Percentiles rank a stretch among this genome's conserved stretches.
phyloP scores from a whole-genome alignment of 2,797 vertebrate genomes.

The Gobio occitaniae region DNA sequence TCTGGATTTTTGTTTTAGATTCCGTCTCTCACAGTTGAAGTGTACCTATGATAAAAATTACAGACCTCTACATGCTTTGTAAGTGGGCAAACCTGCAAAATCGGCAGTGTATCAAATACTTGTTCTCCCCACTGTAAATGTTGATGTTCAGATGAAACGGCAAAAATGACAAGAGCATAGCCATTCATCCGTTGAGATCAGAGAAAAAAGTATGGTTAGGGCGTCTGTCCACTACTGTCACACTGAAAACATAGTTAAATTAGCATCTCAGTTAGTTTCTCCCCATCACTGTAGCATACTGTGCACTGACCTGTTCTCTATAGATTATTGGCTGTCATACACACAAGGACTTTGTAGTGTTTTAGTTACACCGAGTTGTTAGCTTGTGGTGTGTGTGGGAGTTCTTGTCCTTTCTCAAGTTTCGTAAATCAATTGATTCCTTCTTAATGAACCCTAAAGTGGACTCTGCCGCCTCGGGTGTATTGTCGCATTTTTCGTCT shows the following conservation, averaged over 20 bases:
- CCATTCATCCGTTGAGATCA: neutral
- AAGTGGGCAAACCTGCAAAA: too few relatives aligned
- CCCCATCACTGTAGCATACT: neutral
- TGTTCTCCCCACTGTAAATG: too few relatives aligned
- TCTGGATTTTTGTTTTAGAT: too few relatives aligned
- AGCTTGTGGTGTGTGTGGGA: neutral
- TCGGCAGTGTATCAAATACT: too few relatives aligned
- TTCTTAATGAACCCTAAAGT: constrained; percentile 66
- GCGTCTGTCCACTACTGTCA: neutral
- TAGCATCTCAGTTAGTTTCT: neutral
- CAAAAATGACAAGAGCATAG: neutral
- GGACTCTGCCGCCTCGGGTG: constrained; percentile 67
- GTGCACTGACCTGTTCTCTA: neutral
- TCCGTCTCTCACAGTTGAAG: too few relatives aligned
- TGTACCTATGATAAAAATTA: too few relatives aligned
- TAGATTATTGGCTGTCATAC: constrained; percentile 12
- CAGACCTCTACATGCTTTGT: too few relatives aligned
- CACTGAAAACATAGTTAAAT: neutral
- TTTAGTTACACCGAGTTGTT: constrained; percentile 15
- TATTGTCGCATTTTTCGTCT: constrained; percentile 48
- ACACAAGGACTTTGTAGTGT: constrained; percentile 22
- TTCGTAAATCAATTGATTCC: constrained; percentile 71
- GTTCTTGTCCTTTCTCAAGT: constrained; percentile 16
- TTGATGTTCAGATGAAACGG: neutral
- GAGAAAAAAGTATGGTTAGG: neutral